A percentile compares a stretch with the other conserved stretches of the same genome.
phyloP scores from a whole-genome alignment of 2,888 invertebrate genomes.

The Osmoderma eremita region DNA sequence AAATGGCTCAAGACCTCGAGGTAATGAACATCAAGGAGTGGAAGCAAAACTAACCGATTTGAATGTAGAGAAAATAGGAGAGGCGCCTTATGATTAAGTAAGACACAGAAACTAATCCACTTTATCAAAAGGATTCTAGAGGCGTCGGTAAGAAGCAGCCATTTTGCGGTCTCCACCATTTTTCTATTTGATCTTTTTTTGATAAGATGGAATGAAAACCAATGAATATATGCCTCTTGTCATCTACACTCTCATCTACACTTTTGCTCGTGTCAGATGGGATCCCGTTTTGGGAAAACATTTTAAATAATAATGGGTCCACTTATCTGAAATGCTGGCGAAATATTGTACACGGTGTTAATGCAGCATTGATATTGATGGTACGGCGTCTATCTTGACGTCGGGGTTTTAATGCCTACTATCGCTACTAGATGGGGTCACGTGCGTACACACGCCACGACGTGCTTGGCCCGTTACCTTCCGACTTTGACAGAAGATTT shows the following conservation, averaged over 20 bases:
- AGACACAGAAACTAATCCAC: too few species aligned
- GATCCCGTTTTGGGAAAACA: background rate
- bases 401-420: slow-evolving; percentile 14
- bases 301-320: background rate
- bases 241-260: background rate
- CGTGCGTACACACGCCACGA: slow-evolving; percentile 45
- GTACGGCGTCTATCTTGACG: background rate
- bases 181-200: too few species aligned
- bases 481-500: slow-evolving; percentile 45
- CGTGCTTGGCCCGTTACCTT: slow-evolving; percentile 41
- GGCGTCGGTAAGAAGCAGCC: too few species aligned
- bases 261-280: background rate
- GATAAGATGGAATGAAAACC: background rate
- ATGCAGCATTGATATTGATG: background rate
- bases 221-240: background rate
- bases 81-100: too few species aligned
- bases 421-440: slow-evolving; percentile 42
- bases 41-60: too few species aligned
- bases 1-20: too few species aligned
- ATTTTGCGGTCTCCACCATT: too few species aligned
- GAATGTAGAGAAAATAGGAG: too few species aligned
- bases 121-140: too few species aligned
- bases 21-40: too few species aligned
- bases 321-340: background rate
- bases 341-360: slow-evolving; percentile 2